phyloP scores from a whole-genome alignment of 1,140 invertebrate genomes.

The Drosophila serrata region DNA sequence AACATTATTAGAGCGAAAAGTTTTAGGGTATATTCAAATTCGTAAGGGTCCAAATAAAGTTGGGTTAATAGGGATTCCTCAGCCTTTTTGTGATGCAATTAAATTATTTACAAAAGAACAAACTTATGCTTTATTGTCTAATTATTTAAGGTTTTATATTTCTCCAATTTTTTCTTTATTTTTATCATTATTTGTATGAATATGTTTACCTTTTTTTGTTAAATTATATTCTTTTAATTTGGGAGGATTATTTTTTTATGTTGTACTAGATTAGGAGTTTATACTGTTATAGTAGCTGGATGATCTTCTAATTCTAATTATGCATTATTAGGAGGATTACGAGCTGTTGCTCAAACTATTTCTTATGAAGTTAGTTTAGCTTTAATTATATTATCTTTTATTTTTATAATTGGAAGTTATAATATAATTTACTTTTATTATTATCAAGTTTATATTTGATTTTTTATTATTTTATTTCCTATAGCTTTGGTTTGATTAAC shows the following conservation, averaged over 20 bases:
- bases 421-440: conserved; percentile 66
- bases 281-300: conserved; percentile 85
- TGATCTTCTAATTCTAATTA: conserved; percentile 90
- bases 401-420: conserved; percentile 66
- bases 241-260: conserved; percentile 79
- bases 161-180: conserved; percentile 87
- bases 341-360: conserved; percentile 88
- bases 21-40: conserved; percentile 89
- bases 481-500: conserved; percentile 87
- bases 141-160: conserved; percentile 87
- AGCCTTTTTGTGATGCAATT: conserved; percentile 89
- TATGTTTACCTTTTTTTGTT: conserved; percentile 86
- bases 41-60: conserved; percentile 90
- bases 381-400: conserved; percentile 65
- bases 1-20: conserved; percentile 89
- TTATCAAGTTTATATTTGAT: conserved; percentile 86
- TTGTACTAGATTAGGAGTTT: conserved; percentile 86
- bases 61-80: conserved; percentile 87
- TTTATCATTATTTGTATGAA: conserved; percentile 86
- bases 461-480: conserved; percentile 86
- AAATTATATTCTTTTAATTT: conserved; percentile 80
- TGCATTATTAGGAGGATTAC: conserved; percentile 88
- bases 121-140: conserved; percentile 85
- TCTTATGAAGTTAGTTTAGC: conserved; percentile 86
- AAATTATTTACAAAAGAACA: conserved; percentile 89